Conservation (phyloP, 2,888 invertebrate species). For the Lepetodrilus schrolli region DNA sequence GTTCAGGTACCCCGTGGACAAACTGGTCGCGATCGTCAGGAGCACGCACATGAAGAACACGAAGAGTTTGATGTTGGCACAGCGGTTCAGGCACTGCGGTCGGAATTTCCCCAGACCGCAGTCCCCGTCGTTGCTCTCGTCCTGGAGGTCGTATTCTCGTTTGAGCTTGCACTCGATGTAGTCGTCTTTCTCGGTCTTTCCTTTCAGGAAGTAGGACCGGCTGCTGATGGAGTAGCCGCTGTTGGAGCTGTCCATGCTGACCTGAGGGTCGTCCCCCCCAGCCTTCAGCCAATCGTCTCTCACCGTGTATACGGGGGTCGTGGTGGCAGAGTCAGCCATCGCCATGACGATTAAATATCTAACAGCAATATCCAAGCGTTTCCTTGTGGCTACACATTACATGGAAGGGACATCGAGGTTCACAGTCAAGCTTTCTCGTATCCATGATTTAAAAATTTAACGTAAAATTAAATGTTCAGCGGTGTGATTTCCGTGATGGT, state of each 20-base stretch:
- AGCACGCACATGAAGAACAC: slow-evolving; percentile 71
- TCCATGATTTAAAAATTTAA: background rate
- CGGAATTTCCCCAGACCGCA: slow-evolving; percentile 92
- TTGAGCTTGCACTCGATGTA: slow-evolving; percentile 46
- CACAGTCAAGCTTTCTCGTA: too few species aligned
- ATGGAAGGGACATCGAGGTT: too few species aligned
- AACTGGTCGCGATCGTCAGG: slow-evolving; percentile 69
- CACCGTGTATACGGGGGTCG: slow-evolving; percentile 32
- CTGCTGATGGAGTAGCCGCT: slow-evolving; percentile 64
- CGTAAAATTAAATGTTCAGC: too few species aligned
- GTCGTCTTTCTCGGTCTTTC: slow-evolving; percentile 53
- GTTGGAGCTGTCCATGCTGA: slow-evolving; percentile 56
- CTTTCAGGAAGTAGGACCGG: slow-evolving; percentile 51
- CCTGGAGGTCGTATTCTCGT: slow-evolving; percentile 25
- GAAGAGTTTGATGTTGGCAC: slow-evolving; percentile 87
- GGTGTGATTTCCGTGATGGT: background rate
- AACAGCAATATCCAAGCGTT: too few species aligned
- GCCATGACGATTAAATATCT: background rate
- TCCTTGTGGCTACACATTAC: too few species aligned
- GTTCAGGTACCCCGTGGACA: slow-evolving; percentile 74
- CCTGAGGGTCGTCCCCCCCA: slow-evolving; percentile 55
- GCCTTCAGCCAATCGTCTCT: slow-evolving; percentile 54
- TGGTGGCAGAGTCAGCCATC: slow-evolving; percentile 12
- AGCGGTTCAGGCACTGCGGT: slow-evolving; percentile 88
- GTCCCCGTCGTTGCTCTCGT: slow-evolving; percentile 39